Evolutionary conservation across 2,797 vertebrate species (phyloP).

Genomic region (Zalophus californianus): DNA sequence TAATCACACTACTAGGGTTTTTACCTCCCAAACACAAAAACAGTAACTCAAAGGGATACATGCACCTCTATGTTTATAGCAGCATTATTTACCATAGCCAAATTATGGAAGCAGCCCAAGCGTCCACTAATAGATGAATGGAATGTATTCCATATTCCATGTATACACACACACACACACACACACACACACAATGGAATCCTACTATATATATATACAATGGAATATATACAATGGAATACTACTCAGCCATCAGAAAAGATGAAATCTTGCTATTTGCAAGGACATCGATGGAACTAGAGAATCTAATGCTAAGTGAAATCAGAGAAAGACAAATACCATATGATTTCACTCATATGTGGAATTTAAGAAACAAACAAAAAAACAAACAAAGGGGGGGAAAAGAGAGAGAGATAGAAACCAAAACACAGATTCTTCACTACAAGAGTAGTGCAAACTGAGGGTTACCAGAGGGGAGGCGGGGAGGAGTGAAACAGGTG

Average conservation of each 20-base stretch:
- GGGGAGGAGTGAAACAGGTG: background rate
- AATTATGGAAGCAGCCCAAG: background rate
- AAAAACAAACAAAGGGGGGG: background rate
- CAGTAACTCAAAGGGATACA: background rate
- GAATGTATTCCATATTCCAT: too few relatives aligned
- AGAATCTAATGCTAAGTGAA: background rate
- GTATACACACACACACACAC: too few relatives aligned
- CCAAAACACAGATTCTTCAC: background rate
- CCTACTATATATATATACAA: background rate
- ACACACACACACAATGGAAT: too few relatives aligned
- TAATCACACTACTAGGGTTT: background rate
- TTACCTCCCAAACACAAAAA: background rate
- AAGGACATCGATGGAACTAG: background rate
- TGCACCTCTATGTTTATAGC: background rate
- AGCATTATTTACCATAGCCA: background rate
- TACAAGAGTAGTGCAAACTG: background rate
- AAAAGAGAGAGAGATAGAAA: background rate
- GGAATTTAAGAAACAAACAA: background rate
- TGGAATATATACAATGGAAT: background rate
- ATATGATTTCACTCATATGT: background rate
- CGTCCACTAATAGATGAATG: background rate
- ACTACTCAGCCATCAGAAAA: background rate
- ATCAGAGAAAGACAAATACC: background rate
- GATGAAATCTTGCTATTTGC: background rate
- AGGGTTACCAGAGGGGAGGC: background rate